These are phyloP conservation scores for Epistrophella euchroma DNA, from an alignment of 2,888 invertebrate genomes.

Conservation along the genomic window DNA sequence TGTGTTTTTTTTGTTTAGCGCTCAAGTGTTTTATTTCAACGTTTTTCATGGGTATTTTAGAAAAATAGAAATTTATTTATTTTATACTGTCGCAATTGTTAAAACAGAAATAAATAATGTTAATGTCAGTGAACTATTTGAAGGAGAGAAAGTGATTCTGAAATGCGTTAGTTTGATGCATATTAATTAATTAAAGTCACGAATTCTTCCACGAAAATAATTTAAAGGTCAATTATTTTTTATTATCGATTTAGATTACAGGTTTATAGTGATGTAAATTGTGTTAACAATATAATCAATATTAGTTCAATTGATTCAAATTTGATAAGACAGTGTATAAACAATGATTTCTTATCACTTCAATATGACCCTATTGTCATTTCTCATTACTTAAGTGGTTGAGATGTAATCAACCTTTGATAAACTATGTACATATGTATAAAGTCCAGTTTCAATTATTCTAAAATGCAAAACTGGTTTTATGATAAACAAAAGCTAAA, in stretches of 20 bases:
- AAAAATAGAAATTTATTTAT: slow-evolving; percentile 13
- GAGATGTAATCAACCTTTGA: no score
- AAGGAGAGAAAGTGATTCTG: slow-evolving; percentile 62
- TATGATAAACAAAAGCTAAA: no score
- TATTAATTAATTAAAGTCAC: slow-evolving; percentile 13
- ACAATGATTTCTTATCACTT: no score
- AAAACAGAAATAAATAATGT: slow-evolving; percentile 19
- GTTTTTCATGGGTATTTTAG: slow-evolving; percentile 14
- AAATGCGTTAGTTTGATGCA: neutral
- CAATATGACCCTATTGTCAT: no score
- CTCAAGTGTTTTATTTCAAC: slow-evolving; percentile 6
- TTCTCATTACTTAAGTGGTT: no score
- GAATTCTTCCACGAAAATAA: neutral
- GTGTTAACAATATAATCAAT: neutral
- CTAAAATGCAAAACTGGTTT: no score
- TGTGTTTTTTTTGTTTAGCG: slow-evolving; percentile 18
- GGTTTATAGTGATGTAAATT: neutral
- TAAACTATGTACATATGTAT: no score
- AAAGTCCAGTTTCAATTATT: no score
- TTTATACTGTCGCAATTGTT: slow-evolving; percentile 38
- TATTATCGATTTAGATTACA: slow-evolving; percentile 19
- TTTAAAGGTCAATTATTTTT: slow-evolving; percentile 49
- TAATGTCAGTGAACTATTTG: slow-evolving; percentile 48
- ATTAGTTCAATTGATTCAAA: neutral
- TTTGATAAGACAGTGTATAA: no score